These are phyloP conservation scores for Melanotaenia parkinsoni DNA, from an alignment of 2,797 vertebrate genomes.

Conservation along the genomic window DNA sequence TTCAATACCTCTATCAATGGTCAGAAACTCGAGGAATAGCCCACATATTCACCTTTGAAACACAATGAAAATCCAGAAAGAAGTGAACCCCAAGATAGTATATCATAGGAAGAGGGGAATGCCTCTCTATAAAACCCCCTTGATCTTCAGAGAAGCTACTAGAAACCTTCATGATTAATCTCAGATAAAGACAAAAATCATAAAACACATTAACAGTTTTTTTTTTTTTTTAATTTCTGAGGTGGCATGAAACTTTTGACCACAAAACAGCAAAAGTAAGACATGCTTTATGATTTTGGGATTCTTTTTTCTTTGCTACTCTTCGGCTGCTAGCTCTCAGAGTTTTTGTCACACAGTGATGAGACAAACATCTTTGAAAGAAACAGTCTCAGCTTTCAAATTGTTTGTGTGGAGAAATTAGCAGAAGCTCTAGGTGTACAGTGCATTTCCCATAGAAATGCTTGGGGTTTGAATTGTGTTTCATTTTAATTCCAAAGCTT, in stretches of 20 bases:
- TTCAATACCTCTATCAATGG: neutral
- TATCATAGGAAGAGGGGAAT: neutral
- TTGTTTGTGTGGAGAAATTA: neutral
- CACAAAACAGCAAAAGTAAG: neutral
- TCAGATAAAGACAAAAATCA: neutral
- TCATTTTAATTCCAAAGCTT: neutral
- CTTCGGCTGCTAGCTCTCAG: neutral
- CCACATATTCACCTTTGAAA: neutral
- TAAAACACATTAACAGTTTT: neutral
- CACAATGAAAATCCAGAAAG: neutral
- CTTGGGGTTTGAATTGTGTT: neutral
- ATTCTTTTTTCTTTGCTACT: neutral
- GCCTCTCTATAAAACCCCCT: neutral
- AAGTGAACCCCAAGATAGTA: neutral
- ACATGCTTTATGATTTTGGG: neutral
- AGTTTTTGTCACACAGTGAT: neutral
- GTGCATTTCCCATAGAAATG: too few relatives aligned
- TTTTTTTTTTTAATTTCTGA: neutral
- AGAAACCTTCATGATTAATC: neutral
- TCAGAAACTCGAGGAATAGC: neutral
- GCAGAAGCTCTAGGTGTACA: neutral
- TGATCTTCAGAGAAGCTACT: neutral
- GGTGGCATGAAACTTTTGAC: neutral
- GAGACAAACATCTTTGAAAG: too few relatives aligned
- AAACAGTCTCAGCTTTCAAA: too few relatives aligned